Evolutionary conservation across 2,113 vertebrate genomes (phyloP).

Genomic region (Gorsachius goisagi): DNA sequence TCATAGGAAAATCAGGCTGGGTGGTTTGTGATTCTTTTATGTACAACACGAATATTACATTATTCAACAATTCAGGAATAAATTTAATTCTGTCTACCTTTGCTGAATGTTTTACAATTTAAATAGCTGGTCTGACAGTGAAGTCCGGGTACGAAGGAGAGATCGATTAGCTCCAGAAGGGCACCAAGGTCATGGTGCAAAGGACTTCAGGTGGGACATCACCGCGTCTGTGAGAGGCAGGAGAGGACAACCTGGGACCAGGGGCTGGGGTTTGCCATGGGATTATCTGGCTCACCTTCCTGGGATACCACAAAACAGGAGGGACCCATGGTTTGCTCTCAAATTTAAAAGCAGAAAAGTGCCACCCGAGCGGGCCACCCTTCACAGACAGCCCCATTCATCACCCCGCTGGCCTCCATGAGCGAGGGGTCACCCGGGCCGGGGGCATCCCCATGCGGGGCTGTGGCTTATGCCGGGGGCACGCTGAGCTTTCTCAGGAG

Average conservation of each 20-base stretch:
- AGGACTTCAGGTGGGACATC: neutral
- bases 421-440: rapidly evolving
- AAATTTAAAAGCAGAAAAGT: rapidly evolving
- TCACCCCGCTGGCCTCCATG: rapidly evolving
- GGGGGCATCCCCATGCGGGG: rapidly evolving
- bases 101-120: neutral
- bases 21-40: slow-evolving; percentile 55
- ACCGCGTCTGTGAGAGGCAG: neutral
- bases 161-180: neutral
- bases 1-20: slow-evolving; percentile 47
- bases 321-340: rapidly evolving
- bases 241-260: neutral
- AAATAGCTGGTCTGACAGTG: neutral
- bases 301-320: rapidly evolving
- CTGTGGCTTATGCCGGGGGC: rapidly evolving
- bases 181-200: neutral
- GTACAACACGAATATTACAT: slow-evolving; percentile 46
- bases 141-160: neutral
- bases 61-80: slow-evolving; percentile 58
- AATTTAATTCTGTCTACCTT: slow-evolving; percentile 2
- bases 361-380: rapidly evolving
- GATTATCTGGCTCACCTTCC: neutral
- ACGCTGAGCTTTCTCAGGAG: neutral
- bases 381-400: rapidly evolving
- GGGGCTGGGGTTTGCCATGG: neutral